Evolutionary conservation across 2,888 invertebrate genomes (phyloP).

Genomic region (Emmelina monodactyla): DNA sequence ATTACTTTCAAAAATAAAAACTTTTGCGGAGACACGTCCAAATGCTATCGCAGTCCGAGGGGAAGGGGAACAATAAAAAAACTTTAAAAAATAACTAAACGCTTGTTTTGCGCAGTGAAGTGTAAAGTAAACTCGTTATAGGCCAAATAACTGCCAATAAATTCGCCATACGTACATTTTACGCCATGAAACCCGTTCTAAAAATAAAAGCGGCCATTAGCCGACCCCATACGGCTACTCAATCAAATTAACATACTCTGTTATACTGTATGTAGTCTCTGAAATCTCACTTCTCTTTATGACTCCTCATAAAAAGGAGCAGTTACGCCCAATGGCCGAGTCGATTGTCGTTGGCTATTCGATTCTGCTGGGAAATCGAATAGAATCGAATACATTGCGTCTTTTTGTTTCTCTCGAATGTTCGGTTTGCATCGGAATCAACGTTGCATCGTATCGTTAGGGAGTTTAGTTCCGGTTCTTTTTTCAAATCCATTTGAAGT

Average conservation of each 20-base stretch:
- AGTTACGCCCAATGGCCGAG: conserved; percentile 10
- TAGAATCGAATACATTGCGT: neutral
- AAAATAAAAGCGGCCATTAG: neutral
- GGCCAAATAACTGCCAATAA: too few relatives aligned
- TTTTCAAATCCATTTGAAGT: neutral
- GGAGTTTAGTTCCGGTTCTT: neutral
- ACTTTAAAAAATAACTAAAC: too few relatives aligned
- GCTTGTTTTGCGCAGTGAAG: too few relatives aligned
- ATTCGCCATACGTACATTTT: neutral
- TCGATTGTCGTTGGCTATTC: neutral
- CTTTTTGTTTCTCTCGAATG: neutral
- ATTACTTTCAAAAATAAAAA: too few relatives aligned
- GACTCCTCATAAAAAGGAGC: conserved; percentile 40
- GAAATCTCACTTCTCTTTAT: conserved; percentile 35
- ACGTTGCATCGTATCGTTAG: neutral
- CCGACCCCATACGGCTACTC: conserved; percentile 8
- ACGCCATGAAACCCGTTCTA: neutral
- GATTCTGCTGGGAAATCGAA: conserved; percentile 1
- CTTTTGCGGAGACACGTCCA: too few relatives aligned
- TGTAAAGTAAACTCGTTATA: too few relatives aligned
- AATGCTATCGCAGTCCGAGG: too few relatives aligned
- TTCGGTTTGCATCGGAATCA: neutral
- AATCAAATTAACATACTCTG: conserved; percentile 45
- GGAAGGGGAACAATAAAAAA: too few relatives aligned
- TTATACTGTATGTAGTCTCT: conserved; percentile 27